These are phyloP conservation scores for Neelides sp. DNA, from an alignment of 1,140 invertebrate species.

Conservation along the genomic window DNA sequence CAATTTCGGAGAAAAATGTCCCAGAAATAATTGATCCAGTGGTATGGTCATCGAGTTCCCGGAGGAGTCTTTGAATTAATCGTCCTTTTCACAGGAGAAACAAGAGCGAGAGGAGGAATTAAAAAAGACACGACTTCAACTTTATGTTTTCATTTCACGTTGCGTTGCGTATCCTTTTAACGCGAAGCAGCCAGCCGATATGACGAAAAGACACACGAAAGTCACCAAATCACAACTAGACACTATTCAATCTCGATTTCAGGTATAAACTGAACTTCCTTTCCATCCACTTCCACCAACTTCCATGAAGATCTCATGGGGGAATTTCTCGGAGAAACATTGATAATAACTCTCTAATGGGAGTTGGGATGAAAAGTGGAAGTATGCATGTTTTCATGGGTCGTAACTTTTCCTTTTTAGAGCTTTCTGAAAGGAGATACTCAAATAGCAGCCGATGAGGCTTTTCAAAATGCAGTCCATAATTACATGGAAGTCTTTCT, in stretches of 20 bases:
- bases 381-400: background rate
- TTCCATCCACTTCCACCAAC: too few species aligned
- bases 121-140: slow-evolving; percentile 77
- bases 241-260: slow-evolving; percentile 85
- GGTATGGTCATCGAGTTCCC: slow-evolving; percentile 5
- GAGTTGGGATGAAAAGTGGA: background rate
- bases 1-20: slow-evolving; percentile 60
- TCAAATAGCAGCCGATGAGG: slow-evolving; percentile 95
- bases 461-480: slow-evolving; percentile 96
- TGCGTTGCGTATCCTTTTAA: slow-evolving; percentile 99
- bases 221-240: slow-evolving; percentile 92
- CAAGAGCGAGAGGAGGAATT: slow-evolving; percentile 85
- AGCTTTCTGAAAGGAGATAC: slow-evolving; percentile 87
- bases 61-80: background rate
- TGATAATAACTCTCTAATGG: too few species aligned
- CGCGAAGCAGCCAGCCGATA: slow-evolving; percentile 95
- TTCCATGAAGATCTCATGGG: too few species aligned
- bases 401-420: slow-evolving; percentile 40
- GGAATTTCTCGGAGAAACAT: too few species aligned
- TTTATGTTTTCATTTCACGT: slow-evolving; percentile 96
- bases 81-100: slow-evolving; percentile 47
- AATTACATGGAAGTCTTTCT: slow-evolving; percentile 96
- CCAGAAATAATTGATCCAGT: slow-evolving; percentile 32
- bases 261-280: slow-evolving; percentile 43
- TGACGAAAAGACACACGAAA: slow-evolving; percentile 83